Conservation (phyloP, 2,113 vertebrate species). For the Brienomyrus longianalis region DNA sequence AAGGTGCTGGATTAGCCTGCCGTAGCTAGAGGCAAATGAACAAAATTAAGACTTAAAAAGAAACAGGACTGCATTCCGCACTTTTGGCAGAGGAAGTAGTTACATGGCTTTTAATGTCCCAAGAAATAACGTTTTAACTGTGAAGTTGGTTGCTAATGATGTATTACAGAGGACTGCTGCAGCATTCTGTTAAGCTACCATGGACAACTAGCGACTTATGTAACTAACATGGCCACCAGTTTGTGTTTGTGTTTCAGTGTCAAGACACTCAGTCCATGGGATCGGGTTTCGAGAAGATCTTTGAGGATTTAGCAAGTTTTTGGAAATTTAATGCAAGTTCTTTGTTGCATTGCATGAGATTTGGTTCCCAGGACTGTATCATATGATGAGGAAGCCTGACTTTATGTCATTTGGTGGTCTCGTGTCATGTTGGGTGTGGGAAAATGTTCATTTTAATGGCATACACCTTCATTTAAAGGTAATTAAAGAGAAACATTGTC, state of each 20-base stretch:
- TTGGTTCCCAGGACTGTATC: background rate
- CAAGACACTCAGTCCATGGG: background rate
- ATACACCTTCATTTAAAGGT: background rate
- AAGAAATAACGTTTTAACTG: background rate
- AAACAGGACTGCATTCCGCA: background rate
- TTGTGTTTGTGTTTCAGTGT: background rate
- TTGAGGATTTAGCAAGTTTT: background rate
- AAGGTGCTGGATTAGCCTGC: background rate
- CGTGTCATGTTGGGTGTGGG: background rate
- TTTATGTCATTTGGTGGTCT: background rate
- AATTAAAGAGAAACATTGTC: background rate
- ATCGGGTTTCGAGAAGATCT: background rate
- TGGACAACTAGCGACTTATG: background rate
- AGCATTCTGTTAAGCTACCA: background rate
- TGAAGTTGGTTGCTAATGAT: background rate
- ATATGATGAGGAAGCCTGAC: background rate
- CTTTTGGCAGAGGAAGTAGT: background rate
- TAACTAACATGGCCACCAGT: background rate
- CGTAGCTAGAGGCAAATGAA: background rate
- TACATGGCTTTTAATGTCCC: background rate
- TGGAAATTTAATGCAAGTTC: background rate
- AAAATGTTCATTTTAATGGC: background rate
- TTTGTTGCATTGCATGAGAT: background rate
- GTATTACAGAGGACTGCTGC: background rate
- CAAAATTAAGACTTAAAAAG: background rate